A percentile compares a stretch with the other conserved stretches of the same genome.
Evolutionary conservation across 2,888 invertebrate genomes (phyloP).

Genomic region (Prenolepis imparis): DNA sequence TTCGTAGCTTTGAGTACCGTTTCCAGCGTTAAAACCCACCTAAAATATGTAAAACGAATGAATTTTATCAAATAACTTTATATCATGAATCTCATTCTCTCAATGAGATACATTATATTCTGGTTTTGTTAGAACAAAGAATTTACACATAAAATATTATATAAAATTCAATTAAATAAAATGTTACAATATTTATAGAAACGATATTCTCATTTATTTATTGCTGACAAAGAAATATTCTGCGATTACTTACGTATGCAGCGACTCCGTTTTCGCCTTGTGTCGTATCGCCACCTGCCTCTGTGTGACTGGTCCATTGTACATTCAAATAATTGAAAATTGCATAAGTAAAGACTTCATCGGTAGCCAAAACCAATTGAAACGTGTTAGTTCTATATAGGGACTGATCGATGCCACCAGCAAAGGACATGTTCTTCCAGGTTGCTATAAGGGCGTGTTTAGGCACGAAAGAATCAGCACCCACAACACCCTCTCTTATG

Average conservation of each 20-base stretch:
- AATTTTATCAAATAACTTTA: constrained; percentile 9
- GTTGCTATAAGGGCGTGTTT: constrained; percentile 96
- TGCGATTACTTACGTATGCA: constrained; percentile 91
- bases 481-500: constrained; percentile 95
- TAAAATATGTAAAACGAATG: constrained; percentile 80
- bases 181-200: neutral
- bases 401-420: constrained; percentile 94
- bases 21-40: constrained; percentile 99
- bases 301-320: constrained; percentile 96
- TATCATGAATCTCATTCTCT: constrained; percentile 9
- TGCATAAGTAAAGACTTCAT: constrained; percentile 97
- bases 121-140: neutral
- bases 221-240: neutral
- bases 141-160: neutral
- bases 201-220: neutral
- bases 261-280: constrained; percentile 95
- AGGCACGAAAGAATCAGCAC: constrained; percentile 95
- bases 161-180: neutral
- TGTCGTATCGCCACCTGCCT: constrained; percentile 95
- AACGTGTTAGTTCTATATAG: constrained; percentile 97
- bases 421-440: constrained; percentile 98
- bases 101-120: neutral
- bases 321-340: constrained; percentile 98
- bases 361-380: constrained; percentile 97
- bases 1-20: constrained; percentile 95